These are phyloP conservation scores for Channa striata DNA, from an alignment of 2,797 vertebrate genomes.

Conservation along the genomic window DNA sequence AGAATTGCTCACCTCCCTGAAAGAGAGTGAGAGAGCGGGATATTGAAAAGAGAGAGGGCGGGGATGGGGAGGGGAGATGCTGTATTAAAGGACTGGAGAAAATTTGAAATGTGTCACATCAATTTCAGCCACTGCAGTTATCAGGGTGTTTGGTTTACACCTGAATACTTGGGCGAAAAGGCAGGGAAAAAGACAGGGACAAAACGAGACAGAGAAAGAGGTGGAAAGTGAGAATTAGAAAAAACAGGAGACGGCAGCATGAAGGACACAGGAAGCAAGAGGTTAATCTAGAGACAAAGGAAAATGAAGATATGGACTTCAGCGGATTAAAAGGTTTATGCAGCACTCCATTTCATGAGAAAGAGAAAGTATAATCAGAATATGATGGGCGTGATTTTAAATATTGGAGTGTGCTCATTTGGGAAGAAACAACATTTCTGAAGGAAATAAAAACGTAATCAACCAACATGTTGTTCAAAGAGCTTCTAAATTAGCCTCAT, in stretches of 20 bases:
- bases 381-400: slow-evolving; percentile 17
- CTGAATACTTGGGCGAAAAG: slow-evolving; percentile 35
- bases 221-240: slow-evolving; percentile 7
- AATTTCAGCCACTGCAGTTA: slow-evolving; percentile 70
- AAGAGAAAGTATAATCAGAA: slow-evolving; percentile 21
- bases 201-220: background rate
- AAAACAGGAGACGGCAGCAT: background rate
- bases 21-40: slow-evolving; percentile 49
- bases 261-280: background rate
- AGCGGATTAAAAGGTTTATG: slow-evolving; percentile 3
- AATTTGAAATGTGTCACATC: slow-evolving; percentile 74
- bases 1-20: slow-evolving; percentile 76
- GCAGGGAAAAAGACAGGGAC: slow-evolving; percentile 10
- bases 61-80: slow-evolving; percentile 36
- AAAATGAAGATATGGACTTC: background rate
- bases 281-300: background rate
- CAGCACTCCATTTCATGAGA: background rate
- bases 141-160: slow-evolving; percentile 63
- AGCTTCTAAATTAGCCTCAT: slow-evolving; percentile 25
- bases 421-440: slow-evolving; percentile 9
- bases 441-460: slow-evolving; percentile 36
- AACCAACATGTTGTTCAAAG: slow-evolving; percentile 26
- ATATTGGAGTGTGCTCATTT: slow-evolving; percentile 14
- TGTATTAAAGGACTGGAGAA: slow-evolving; percentile 65
- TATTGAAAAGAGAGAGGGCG: slow-evolving; percentile 58